phyloP scores from a whole-genome alignment of 1,140 invertebrate genomes.

The Trichoplusia ni region DNA sequence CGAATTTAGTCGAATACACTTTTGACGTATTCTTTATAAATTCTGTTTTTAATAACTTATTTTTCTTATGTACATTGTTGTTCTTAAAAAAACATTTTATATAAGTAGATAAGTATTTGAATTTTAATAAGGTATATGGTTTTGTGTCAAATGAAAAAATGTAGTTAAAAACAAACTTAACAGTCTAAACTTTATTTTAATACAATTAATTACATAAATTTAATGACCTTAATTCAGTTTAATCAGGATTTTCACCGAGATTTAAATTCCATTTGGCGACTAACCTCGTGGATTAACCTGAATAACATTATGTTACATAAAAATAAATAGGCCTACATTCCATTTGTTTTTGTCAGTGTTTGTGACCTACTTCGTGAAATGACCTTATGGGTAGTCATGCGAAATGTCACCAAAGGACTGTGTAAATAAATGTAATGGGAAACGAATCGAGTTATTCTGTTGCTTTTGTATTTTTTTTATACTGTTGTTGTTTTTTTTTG shows the following conservation, averaged over 20 bases:
- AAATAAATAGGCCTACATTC: slow-evolving; percentile 20
- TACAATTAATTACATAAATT: too few relatives aligned
- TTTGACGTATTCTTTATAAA: too few relatives aligned
- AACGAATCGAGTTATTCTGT: slow-evolving; percentile 5
- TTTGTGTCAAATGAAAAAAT: too few relatives aligned
- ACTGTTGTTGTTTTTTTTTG: too few relatives aligned
- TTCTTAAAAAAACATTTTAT: too few relatives aligned
- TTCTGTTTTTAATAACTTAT: too few relatives aligned
- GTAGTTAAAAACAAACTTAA: too few relatives aligned
- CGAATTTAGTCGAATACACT: too few relatives aligned
- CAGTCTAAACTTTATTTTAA: too few relatives aligned
- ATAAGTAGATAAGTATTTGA: too few relatives aligned
- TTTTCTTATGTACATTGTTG: too few relatives aligned
- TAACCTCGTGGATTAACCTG: slow-evolving; percentile 37
- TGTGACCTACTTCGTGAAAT: slow-evolving; percentile 15
- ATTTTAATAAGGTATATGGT: too few relatives aligned
- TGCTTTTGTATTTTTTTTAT: neutral
- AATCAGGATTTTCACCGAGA: slow-evolving; percentile 26
- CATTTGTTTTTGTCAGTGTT: slow-evolving; percentile 24
- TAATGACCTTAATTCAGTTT: slow-evolving; percentile 14
- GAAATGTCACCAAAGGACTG: slow-evolving; percentile 13
- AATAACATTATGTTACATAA: slow-evolving; percentile 38
- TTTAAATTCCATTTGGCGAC: slow-evolving; percentile 44
- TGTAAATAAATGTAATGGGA: slow-evolving; percentile 12
- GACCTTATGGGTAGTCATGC: slow-evolving; percentile 4